Conservation (phyloP, 2,888 invertebrate genomes). For the Conomelus anceps region DNA sequence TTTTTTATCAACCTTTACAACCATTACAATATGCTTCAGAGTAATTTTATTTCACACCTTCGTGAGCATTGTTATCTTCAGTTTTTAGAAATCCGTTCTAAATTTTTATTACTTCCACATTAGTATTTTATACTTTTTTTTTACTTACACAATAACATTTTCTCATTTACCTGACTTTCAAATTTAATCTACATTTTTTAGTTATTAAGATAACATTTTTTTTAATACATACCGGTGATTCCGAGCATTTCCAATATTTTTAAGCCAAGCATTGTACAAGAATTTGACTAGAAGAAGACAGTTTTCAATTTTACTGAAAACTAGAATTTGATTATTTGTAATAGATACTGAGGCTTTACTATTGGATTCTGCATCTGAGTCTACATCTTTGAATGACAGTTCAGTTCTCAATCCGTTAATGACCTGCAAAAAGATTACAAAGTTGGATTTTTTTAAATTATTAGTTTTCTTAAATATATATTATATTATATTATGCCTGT, state of each 20-base stretch:
- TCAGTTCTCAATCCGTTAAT: constrained; percentile 45
- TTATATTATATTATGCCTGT: too few species aligned
- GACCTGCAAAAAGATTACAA: constrained; percentile 41
- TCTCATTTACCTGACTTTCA: too few species aligned
- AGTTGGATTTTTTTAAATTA: background rate
- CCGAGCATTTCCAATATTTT: constrained; percentile 42
- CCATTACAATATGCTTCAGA: too few species aligned
- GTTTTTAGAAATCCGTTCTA: too few species aligned
- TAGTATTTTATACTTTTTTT: too few species aligned
- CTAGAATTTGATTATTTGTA: constrained; percentile 41
- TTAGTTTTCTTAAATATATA: background rate
- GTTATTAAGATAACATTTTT: background rate
- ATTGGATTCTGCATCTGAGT: constrained; percentile 38
- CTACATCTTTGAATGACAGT: constrained; percentile 25
- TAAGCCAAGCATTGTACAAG: constrained; percentile 52
- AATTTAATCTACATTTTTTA: background rate
- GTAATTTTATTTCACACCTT: too few species aligned
- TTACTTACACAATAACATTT: too few species aligned
- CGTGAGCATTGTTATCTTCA: too few species aligned
- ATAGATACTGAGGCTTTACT: background rate
- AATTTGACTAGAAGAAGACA: constrained; percentile 51
- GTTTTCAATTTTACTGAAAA: constrained; percentile 51
- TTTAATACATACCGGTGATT: background rate
- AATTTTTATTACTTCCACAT: too few species aligned
- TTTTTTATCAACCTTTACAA: too few species aligned